Conservation (phyloP, 2,797 vertebrate species). For the Mus minutoides region DNA sequence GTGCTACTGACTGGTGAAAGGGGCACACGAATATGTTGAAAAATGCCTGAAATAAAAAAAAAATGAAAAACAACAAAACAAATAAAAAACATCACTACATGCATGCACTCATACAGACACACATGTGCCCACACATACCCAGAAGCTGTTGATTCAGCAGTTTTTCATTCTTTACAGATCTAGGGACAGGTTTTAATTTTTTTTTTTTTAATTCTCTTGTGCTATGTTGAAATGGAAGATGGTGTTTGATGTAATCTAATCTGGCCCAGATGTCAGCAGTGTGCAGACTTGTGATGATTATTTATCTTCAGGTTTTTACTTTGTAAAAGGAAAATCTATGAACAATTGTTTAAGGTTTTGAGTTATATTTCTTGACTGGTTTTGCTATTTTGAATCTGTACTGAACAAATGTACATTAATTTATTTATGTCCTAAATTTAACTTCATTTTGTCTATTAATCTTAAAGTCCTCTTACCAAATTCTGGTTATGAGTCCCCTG, state of each 20-base stretch:
- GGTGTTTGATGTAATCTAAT: slow-evolving; percentile 75
- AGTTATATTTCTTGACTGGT: slow-evolving; percentile 19
- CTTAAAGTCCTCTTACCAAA: slow-evolving; percentile 73
- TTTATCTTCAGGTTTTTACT: slow-evolving; percentile 63
- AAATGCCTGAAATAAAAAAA: slow-evolving; percentile 66
- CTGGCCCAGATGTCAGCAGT: slow-evolving; percentile 67
- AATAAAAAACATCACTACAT: slow-evolving; percentile 23
- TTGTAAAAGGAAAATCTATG: slow-evolving; percentile 61
- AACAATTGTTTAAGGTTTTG: slow-evolving; percentile 47
- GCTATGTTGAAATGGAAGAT: slow-evolving; percentile 69
- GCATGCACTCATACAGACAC: not conserved
- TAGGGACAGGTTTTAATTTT: slow-evolving; percentile 76
- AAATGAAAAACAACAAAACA: slow-evolving; percentile 64
- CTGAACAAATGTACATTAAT: slow-evolving; percentile 51
- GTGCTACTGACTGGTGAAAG: slow-evolving; percentile 46
- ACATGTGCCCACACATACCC: not conserved
- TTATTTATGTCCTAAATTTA: slow-evolving; percentile 72
- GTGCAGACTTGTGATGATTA: slow-evolving; percentile 37
- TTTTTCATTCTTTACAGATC: slow-evolving; percentile 76
- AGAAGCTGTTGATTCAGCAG: slow-evolving; percentile 73
- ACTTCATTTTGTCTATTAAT: slow-evolving; percentile 78
- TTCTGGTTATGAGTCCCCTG: slow-evolving; percentile 62
- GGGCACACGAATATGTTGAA: slow-evolving; percentile 43
- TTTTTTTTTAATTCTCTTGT: slow-evolving; percentile 44
- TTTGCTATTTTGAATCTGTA: slow-evolving; percentile 37